phyloP scores from a whole-genome alignment of 2,797 vertebrate genomes.

The Meriones psammophilus region DNA sequence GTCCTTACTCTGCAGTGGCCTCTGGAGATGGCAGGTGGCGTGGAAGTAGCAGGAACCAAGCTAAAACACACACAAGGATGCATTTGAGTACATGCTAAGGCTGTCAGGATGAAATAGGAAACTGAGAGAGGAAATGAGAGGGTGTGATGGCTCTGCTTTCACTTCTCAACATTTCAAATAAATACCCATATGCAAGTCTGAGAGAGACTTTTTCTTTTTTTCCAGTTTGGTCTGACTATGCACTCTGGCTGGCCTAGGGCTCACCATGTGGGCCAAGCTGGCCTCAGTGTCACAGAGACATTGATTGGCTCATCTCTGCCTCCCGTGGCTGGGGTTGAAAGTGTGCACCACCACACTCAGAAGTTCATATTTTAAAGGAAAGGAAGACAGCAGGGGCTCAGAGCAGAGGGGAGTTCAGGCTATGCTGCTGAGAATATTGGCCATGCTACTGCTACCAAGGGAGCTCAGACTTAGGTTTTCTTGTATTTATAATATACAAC shows the following conservation, averaged over 20 bases:
- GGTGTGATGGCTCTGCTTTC: background rate
- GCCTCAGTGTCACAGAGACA: background rate
- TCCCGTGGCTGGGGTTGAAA: background rate
- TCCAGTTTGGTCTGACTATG: too few relatives aligned
- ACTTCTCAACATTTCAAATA: background rate
- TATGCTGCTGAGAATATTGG: background rate
- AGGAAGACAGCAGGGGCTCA: background rate
- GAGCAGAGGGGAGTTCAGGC: background rate
- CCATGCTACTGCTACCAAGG: background rate
- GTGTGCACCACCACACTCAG: background rate
- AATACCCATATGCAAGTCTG: background rate
- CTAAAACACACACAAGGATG: background rate
- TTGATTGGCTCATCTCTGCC: background rate
- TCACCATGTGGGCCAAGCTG: background rate
- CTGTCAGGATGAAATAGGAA: background rate
- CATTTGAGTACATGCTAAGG: background rate
- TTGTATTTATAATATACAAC: conserved; percentile 1
- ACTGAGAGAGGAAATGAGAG: too few relatives aligned
- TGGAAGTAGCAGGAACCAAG: background rate
- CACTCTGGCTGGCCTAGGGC: background rate
- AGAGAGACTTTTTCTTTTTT: background rate
- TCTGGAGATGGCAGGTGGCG: background rate
- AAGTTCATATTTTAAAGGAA: background rate
- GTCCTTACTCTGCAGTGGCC: background rate
- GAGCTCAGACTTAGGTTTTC: background rate